These are phyloP conservation scores for Turritopsis rubra DNA, from an alignment of 30 jellyfish, hydroid and myxozoan species.

Conservation along the genomic window DNA sequence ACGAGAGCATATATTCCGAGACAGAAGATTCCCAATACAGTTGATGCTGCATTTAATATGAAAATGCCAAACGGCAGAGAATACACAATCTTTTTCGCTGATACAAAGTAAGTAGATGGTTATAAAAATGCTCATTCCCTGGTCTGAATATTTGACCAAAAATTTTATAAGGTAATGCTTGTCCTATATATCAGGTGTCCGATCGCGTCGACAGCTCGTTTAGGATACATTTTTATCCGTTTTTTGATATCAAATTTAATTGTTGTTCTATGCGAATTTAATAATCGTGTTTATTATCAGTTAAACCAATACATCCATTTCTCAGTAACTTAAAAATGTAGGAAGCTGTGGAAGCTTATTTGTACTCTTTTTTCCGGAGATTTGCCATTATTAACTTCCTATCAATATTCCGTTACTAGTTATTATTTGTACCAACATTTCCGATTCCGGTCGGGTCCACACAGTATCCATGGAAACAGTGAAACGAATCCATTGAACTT, in stretches of 20 bases:
- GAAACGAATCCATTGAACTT: slow-evolving; percentile 1
- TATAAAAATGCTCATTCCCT: background rate
- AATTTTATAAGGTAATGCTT: too few species aligned
- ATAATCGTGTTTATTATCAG: too few species aligned
- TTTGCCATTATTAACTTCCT: background rate
- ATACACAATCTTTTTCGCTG: background rate
- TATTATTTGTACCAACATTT: slow-evolving; percentile 35
- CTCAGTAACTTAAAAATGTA: background rate
- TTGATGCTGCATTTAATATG: background rate
- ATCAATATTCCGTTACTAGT: slow-evolving; percentile 10
- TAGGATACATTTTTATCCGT: too few species aligned
- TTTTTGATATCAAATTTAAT: too few species aligned
- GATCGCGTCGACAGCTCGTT: too few species aligned
- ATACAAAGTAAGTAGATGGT: background rate
- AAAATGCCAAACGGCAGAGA: background rate
- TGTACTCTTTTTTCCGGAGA: background rate
- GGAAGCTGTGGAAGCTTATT: background rate
- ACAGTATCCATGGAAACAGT: background rate
- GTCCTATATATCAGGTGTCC: too few species aligned
- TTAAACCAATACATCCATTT: too few species aligned
- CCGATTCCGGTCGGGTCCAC: slow-evolving; percentile 34
- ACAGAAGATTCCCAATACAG: background rate
- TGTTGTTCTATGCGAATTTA: too few species aligned
- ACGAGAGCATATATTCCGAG: slow-evolving; percentile 32
- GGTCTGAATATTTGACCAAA: too few species aligned